Evolutionary conservation across 2,113 vertebrate species (phyloP).

Genomic region (Rhadina sibilatrix): DNA sequence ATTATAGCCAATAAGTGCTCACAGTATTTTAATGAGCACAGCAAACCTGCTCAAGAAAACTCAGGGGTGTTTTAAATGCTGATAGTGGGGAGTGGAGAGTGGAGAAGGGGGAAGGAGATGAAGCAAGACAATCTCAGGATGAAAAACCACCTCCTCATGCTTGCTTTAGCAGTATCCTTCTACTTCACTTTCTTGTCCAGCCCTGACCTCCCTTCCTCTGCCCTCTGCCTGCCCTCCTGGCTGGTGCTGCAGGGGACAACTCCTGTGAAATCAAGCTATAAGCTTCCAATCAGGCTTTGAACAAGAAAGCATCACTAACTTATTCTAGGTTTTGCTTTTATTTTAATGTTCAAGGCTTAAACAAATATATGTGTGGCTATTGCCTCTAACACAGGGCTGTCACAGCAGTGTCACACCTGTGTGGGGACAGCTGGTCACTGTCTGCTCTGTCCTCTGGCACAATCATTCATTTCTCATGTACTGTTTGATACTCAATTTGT

Average conservation of each 20-base stretch:
- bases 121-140: background rate
- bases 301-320: background rate
- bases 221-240: background rate
- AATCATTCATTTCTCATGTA: background rate
- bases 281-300: background rate
- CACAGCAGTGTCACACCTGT: background rate
- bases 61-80: conserved; percentile 20
- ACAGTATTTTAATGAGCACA: conserved; percentile 41
- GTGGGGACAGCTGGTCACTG: background rate
- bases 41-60: conserved; percentile 10
- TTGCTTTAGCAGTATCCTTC: background rate
- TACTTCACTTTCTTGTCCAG: background rate
- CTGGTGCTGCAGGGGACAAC: background rate
- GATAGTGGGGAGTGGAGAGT: background rate
- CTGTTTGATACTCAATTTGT: background rate
- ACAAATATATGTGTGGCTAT: background rate
- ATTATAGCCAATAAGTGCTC: conserved; percentile 39
- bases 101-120: background rate
- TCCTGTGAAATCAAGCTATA: background rate
- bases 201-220: background rate
- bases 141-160: background rate
- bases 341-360: background rate
- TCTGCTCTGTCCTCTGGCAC: background rate
- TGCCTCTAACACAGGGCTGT: background rate
- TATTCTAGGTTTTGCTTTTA: background rate